phyloP scores from a whole-genome alignment of 2,113 vertebrate genomes.

The Talpa occidentalis region DNA sequence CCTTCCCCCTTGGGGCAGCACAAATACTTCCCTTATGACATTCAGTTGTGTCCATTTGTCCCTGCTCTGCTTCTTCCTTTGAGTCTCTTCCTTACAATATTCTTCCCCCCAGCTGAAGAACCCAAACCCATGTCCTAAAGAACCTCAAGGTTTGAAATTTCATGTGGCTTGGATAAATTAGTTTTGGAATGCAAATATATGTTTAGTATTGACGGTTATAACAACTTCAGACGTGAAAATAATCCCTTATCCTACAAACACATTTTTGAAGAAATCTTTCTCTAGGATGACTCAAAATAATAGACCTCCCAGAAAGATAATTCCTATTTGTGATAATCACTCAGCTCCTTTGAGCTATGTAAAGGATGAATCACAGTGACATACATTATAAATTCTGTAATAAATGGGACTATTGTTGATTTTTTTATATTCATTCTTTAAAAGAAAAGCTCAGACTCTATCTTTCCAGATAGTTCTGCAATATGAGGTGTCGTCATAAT shows the following conservation, averaged over 20 bases:
- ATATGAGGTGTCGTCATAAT: neutral
- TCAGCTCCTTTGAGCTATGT: neutral
- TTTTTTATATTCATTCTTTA: neutral
- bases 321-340: conserved; percentile 37
- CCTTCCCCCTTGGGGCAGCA: neutral
- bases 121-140: neutral
- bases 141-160: neutral
- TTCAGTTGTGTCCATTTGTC: neutral
- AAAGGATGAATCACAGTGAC: conserved; percentile 16
- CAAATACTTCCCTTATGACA: neutral
- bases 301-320: conserved; percentile 29
- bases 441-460: neutral
- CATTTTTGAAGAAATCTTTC: neutral
- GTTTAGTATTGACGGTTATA: neutral
- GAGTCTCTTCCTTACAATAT: neutral
- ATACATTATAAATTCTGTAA: conserved; percentile 18
- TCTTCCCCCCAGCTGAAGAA: neutral
- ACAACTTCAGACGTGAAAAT: conserved; percentile 37
- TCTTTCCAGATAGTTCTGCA: neutral
- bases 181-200: conserved; percentile 5
- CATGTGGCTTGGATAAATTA: neutral
- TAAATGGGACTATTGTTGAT: neutral
- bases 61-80: no score
- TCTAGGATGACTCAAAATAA: conserved; percentile 39
- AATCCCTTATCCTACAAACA: neutral